Evolutionary conservation across 2,797 vertebrate species (phyloP), one percentile per base, ranked within the genome.

Genomic region (Morelia viridis): DNA sequence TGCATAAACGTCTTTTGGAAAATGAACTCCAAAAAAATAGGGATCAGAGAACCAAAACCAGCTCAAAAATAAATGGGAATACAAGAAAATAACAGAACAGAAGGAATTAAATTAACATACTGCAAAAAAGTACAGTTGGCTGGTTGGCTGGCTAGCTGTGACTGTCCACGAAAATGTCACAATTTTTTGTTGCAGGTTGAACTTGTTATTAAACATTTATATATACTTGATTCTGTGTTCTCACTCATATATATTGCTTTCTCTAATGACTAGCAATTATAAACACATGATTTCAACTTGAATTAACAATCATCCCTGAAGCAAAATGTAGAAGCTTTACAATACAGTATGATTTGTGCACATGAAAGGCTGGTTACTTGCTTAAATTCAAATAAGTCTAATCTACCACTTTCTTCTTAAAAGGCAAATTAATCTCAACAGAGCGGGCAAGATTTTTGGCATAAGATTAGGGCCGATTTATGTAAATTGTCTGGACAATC

Each of bases 391-490:
- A 65, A 0, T 68, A 91, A 10, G 15, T 46, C 28, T 80, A 35
- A 5, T 85, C 89, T 85, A 6, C 11, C 46, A 64, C 3, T 87
- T 28, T 57, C 28, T 61, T 76, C 46, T 90, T 60, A 88, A 92
- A 93, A 92, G 50, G 11, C 13, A 41, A 31, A 94, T 19, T 60
- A 31, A 76, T 93, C 87, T 85, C 13, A 87, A 26, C 89, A 80
- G 53, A 87, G 3, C 62, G 53, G 17, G 12, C 90, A 65, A 94
- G 91, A 76, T 89, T 93, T 92, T 83, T 89, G 94, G 90, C n/a
- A 95, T 94, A 93, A 89, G 92, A 87, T 95, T 95, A 92, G 68
- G 93, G 92, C 65, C 76, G 35, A 91, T 76, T 17, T 8, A 56
- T 91, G 90, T 94, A 84, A 93, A 92, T 93, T 56, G 93, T 93